Conservation (phyloP, 2,113 vertebrate genomes). For the Gracilinanus agilis region DNA sequence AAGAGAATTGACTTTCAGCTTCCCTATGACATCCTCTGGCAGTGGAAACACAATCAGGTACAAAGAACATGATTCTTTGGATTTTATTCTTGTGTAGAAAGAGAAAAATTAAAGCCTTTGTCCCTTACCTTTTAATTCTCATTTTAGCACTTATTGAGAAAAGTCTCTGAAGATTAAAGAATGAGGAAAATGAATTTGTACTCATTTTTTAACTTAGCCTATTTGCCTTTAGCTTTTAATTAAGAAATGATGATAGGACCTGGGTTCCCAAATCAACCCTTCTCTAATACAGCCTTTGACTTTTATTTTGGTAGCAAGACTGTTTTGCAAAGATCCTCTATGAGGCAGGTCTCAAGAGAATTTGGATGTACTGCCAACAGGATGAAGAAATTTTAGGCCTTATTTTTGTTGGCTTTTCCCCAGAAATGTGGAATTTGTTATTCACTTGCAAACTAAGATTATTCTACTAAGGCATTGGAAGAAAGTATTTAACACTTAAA, state of each 20-base stretch:
- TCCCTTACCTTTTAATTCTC: constrained; percentile 29
- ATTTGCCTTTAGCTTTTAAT: constrained; percentile 67
- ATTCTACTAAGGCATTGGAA: constrained; percentile 63
- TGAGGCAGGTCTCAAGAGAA: constrained; percentile 78
- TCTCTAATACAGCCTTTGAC: constrained; percentile 62
- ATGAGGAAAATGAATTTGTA: constrained; percentile 66
- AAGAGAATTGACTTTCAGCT: constrained; percentile 98
- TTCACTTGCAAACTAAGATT: constrained; percentile 80
- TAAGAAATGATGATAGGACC: constrained; percentile 72
- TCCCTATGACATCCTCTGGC: constrained; percentile 98
- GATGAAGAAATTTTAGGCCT: constrained; percentile 78
- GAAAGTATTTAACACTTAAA: constrained; percentile 60
- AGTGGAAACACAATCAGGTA: constrained; percentile 98
- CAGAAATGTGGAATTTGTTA: constrained; percentile 81
- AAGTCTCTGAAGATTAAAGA: constrained; percentile 56
- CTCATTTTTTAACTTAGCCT: constrained; percentile 67
- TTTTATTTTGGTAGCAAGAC: constrained; percentile 82
- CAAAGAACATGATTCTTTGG: constrained; percentile 11
- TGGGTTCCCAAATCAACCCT: constrained; percentile 16
- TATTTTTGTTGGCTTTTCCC: constrained; percentile 84
- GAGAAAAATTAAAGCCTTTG: background rate
- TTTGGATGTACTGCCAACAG: constrained; percentile 83
- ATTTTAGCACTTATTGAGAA: constrained; percentile 28
- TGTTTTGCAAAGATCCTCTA: constrained; percentile 62
- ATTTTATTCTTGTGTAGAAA: constrained; percentile 1